phyloP scores from a whole-genome alignment of 2,888 invertebrate species.

The Eilema depressum region DNA sequence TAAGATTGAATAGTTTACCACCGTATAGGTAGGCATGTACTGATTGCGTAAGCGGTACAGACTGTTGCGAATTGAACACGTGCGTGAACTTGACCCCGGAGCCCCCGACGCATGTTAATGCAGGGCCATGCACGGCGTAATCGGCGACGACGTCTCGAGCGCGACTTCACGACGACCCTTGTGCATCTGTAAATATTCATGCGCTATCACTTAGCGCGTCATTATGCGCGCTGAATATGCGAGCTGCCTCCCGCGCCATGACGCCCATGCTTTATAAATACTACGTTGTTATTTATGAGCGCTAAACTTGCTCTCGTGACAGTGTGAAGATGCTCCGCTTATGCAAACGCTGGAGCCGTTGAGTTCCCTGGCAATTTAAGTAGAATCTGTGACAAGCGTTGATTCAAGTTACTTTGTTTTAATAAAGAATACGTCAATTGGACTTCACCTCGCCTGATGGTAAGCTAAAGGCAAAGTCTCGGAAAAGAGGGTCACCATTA shows the following conservation, averaged over 20 bases:
- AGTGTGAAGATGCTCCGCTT: slow-evolving; percentile 6
- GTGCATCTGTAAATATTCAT: slow-evolving; percentile 55
- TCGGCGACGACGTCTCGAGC: not conserved
- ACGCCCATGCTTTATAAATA: slow-evolving; percentile 37
- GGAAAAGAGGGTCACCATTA: too few relatives aligned
- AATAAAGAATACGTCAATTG: too few relatives aligned
- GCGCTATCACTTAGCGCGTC: slow-evolving; percentile 45
- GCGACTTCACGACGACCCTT: slow-evolving; percentile 27
- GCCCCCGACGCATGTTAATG: not conserved
- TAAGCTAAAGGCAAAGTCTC: too few relatives aligned
- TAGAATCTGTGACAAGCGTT: not conserved
- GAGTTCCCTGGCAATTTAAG: not conserved
- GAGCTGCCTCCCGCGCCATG: slow-evolving; percentile 3
- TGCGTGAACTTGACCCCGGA: not conserved
- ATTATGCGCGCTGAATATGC: slow-evolving; percentile 49
- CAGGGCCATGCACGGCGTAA: not conserved
- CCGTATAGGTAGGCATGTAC: not conserved
- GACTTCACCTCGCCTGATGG: too few relatives aligned
- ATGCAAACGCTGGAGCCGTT: not conserved
- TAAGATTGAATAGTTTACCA: not conserved
- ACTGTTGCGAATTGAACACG: not conserved
- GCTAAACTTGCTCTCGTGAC: slow-evolving; percentile 15
- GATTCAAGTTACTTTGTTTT: not conserved
- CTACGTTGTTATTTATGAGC: slow-evolving; percentile 46
- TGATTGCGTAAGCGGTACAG: not conserved